phyloP scores from a whole-genome alignment of 2,113 vertebrate species.

The Actenoides lindsayi region DNA sequence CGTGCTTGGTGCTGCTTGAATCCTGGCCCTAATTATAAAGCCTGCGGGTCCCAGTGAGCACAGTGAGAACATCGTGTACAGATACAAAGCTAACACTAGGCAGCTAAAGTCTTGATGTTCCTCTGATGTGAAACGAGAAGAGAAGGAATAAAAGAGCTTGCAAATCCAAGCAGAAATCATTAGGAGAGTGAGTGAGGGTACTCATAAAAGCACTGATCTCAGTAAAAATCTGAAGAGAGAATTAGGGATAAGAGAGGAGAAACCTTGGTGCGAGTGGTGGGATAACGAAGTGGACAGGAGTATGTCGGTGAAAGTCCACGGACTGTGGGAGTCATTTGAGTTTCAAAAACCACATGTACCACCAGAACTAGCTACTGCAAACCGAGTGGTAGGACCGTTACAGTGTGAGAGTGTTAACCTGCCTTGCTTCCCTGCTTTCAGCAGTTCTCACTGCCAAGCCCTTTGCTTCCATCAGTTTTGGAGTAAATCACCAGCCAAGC shows the following conservation, averaged over 20 bases:
- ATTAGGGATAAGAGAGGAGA: not conserved
- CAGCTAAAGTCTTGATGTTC: slow-evolving; percentile 2
- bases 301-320: not conserved
- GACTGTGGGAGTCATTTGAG: not conserved
- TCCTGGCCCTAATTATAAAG: slow-evolving; percentile 25
- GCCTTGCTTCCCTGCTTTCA: not conserved
- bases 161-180: slow-evolving; percentile 28
- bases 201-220: not conserved
- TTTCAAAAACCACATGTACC: not conserved
- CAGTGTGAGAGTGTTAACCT: not conserved
- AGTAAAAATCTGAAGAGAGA: not conserved
- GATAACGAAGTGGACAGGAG: not conserved
- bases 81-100: slow-evolving; percentile 40
- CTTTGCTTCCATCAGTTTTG: slow-evolving; percentile 16
- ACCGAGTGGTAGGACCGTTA: not conserved
- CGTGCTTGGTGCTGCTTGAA: slow-evolving; percentile 3
- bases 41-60: not conserved
- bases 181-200: not conserved
- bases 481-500: slow-evolving; percentile 49
- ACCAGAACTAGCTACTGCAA: not conserved
- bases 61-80: slow-evolving; percentile 35
- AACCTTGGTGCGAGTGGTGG: not conserved
- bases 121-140: slow-evolving; percentile 42
- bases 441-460: not conserved
- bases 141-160: not conserved